A percentile compares a stretch with the other conserved stretches of the same genome.
Evolutionary conservation across 2,888 invertebrate species (phyloP).

Genomic region (Stenurella melanura): DNA sequence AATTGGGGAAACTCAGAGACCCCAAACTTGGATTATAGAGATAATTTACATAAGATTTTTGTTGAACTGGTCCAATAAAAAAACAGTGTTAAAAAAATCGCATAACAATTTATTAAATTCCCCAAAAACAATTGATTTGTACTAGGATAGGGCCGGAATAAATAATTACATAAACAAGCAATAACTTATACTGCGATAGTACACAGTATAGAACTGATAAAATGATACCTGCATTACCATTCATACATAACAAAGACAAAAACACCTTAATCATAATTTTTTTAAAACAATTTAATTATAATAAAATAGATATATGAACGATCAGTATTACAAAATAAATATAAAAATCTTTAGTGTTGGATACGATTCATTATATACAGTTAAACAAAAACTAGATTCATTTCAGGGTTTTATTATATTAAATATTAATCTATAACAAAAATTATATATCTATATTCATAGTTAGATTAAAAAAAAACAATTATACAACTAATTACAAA

Average conservation of each 20-base stretch:
- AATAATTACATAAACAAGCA: conserved; percentile 23
- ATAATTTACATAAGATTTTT: background rate
- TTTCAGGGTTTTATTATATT: conserved; percentile 68
- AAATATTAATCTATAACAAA: conserved; percentile 72
- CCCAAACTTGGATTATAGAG: background rate
- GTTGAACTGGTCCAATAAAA: conserved; percentile 13
- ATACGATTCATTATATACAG: conserved; percentile 59
- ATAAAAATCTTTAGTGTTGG: conserved; percentile 60
- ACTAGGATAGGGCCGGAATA: conserved; percentile 56
- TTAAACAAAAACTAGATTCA: conserved; percentile 62
- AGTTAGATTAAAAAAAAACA: conserved; percentile 70
- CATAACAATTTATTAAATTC: conserved; percentile 56
- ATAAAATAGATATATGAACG: conserved; percentile 61
- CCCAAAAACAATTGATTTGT: conserved; percentile 58
- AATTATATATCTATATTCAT: conserved; percentile 69
- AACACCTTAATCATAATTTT: conserved; percentile 46
- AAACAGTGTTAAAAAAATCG: conserved; percentile 48
- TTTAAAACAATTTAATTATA: conserved; percentile 63
- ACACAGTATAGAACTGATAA: conserved; percentile 18
- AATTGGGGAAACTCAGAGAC: background rate
- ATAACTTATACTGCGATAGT: conserved; percentile 20
- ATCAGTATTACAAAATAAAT: conserved; percentile 65
- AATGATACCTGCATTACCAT: conserved; percentile 28
- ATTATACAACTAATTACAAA: conserved; percentile 73
- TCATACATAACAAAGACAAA: conserved; percentile 41